A percentile compares a stretch with the other conserved stretches of the same genome.
phyloP scores from a whole-genome alignment of 2,113 vertebrate species.

The Thymallus thymallus region DNA sequence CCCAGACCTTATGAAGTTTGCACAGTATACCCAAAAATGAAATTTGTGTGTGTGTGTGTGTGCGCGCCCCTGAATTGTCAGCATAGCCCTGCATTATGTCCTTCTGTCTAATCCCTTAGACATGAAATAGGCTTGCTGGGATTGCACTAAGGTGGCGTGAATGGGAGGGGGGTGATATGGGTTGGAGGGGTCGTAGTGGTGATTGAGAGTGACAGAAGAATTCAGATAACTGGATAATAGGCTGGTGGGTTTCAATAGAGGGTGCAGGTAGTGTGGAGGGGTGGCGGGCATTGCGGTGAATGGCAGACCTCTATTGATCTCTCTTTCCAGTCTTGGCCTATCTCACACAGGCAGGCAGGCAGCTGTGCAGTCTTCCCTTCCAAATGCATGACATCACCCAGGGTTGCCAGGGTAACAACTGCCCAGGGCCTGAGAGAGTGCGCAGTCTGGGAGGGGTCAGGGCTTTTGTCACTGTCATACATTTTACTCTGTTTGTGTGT shows the following conservation, averaged over 20 bases:
- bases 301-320: constrained; percentile 4
- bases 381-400: constrained; percentile 42
- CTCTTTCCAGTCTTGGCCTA: constrained; percentile 4
- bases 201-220: constrained; percentile 21
- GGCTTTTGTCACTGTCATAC: constrained; percentile 11
- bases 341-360: constrained; percentile 21
- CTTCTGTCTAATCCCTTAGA: too few relatives aligned
- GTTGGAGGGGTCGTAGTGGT: background rate
- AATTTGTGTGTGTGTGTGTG: too few relatives aligned
- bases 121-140: background rate
- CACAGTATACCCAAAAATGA: too few relatives aligned
- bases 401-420: constrained; percentile 36
- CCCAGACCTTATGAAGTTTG: too few relatives aligned
- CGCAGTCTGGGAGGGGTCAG: background rate
- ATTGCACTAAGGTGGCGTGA: constrained; percentile 12
- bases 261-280: constrained; percentile 1
- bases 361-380: constrained; percentile 21
- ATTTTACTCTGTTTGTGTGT: background rate
- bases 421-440: constrained; percentile 20
- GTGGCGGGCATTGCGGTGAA: constrained; percentile 1
- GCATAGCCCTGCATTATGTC: too few relatives aligned
- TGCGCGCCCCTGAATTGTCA: too few relatives aligned
- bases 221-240: constrained; percentile 33
- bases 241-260: constrained; percentile 25
- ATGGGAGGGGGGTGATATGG: constrained; percentile 8